A percentile compares a stretch with the other conserved stretches of the same genome.
These are phyloP conservation scores for Drosophila anceps DNA, from an alignment of 2,888 invertebrate species.

Conservation along the genomic window DNA sequence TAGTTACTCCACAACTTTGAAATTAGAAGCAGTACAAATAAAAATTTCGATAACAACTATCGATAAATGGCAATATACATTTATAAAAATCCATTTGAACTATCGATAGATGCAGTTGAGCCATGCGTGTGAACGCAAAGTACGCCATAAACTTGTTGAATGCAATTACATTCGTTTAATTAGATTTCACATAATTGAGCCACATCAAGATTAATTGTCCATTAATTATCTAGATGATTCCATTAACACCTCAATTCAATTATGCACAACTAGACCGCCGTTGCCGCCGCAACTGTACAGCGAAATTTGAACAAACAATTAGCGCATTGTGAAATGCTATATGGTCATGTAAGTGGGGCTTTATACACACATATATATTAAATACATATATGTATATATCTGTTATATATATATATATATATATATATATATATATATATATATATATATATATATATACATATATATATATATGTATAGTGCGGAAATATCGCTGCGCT, in stretches of 20 bases:
- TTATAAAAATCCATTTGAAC: not conserved
- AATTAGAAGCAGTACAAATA: not conserved
- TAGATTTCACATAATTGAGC: conserved; percentile 9
- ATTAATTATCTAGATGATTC: conserved; percentile 28
- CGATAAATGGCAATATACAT: too few species aligned
- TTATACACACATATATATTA: conserved; percentile 8
- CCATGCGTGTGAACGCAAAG: not conserved
- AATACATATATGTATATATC: not conserved
- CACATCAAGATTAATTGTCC: conserved; percentile 17
- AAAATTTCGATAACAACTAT: not conserved
- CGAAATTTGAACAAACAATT: conserved; percentile 28
- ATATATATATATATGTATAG: not conserved
- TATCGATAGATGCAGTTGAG: not conserved
- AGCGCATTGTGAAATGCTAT: conserved; percentile 25
- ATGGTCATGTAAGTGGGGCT: conserved; percentile 21
- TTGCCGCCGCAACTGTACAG: conserved; percentile 14
- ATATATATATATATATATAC: not conserved
- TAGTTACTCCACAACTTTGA: not conserved
- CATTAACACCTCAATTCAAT: conserved; percentile 36
- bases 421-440: not conserved
- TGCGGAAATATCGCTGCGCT: conserved; percentile 29
- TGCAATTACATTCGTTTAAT: conserved; percentile 4
- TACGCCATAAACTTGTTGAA: not conserved
- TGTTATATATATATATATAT: not conserved
- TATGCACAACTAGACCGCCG: conserved; percentile 10